A percentile compares a stretch with the other conserved stretches of the same genome.
Conservation (phyloP, 1,140 invertebrate genomes). For the Papilio machaon region DNA sequence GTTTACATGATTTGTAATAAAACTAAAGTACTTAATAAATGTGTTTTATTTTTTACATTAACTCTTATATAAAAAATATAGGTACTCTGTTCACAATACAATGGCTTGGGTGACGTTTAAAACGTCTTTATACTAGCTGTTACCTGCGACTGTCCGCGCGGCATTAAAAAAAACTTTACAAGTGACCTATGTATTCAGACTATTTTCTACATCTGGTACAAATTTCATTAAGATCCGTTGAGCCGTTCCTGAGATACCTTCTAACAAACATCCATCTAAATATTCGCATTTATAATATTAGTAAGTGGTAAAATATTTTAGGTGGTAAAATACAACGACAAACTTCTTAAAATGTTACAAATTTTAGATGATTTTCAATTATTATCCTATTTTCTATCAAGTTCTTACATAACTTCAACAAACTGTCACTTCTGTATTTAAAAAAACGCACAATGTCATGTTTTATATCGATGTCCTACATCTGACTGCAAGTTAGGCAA, state of each 20-base stretch:
- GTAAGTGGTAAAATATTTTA: not conserved
- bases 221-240: too few relatives aligned
- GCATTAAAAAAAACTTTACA: too few relatives aligned
- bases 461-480: too few relatives aligned
- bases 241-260: too few relatives aligned
- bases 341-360: not conserved
- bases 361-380: not conserved
- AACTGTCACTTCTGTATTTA: not conserved
- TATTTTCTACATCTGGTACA: too few relatives aligned
- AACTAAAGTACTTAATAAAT: conserved; percentile 43
- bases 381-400: not conserved
- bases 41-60: conserved; percentile 37
- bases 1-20: conserved; percentile 51
- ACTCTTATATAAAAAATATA: not conserved
- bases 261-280: too few relatives aligned
- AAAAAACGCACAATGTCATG: too few relatives aligned
- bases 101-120: not conserved
- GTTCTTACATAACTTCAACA: not conserved
- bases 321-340: not conserved
- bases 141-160: too few relatives aligned
- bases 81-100: not conserved
- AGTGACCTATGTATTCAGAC: too few relatives aligned
- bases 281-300: too few relatives aligned
- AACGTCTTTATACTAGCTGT: not conserved
- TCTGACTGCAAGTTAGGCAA: too few relatives aligned